A percentile compares a stretch with the other conserved stretches of the same genome.
Conservation (phyloP, 2,113 vertebrate species). For the Strix uralensis region DNA sequence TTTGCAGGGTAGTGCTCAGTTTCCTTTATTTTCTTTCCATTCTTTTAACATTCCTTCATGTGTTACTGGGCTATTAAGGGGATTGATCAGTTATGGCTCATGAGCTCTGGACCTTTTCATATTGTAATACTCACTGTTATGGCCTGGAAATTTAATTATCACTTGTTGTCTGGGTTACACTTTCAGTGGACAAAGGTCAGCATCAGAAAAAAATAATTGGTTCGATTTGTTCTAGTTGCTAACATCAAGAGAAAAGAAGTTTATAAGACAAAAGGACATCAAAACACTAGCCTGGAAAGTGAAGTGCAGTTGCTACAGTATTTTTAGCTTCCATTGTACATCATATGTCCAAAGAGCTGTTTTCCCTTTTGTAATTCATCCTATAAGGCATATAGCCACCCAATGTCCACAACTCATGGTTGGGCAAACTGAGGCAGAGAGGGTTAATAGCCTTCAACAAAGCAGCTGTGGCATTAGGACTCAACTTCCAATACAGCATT, state of each 20-base stretch:
- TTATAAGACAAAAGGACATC: neutral
- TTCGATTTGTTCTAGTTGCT: neutral
- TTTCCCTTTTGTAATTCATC: neutral
- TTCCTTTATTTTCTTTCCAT: neutral
- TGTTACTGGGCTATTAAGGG: neutral
- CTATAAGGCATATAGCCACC: neutral
- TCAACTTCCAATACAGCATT: neutral
- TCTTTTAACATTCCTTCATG: neutral
- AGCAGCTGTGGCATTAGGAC: neutral
- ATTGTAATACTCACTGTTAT: neutral
- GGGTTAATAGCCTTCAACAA: neutral
- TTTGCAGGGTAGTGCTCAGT: neutral
- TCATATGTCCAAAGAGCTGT: neutral
- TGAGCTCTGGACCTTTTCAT: neutral
- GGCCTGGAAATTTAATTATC: neutral
- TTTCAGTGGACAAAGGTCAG: neutral
- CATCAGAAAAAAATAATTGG: neutral
- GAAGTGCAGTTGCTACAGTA: neutral
- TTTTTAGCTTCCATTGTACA: neutral
- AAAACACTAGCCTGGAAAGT: neutral
- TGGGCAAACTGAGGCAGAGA: neutral
- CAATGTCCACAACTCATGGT: neutral
- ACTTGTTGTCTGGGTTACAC: neutral
- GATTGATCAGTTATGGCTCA: neutral
- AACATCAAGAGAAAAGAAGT: neutral